phyloP scores from a whole-genome alignment of 2,113 vertebrate genomes.

The Amphiprion ocellaris region DNA sequence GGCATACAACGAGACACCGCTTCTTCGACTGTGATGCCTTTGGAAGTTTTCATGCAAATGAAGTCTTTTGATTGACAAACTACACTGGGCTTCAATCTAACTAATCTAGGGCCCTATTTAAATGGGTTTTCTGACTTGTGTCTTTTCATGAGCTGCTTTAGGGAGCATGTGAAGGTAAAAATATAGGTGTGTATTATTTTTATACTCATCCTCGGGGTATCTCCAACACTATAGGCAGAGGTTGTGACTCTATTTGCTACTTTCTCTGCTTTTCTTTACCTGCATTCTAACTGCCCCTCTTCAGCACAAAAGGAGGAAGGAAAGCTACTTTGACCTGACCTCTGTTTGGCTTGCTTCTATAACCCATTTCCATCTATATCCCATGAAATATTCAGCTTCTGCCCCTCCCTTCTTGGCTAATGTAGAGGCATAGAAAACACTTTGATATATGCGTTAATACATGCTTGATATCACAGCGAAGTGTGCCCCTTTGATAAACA shows the following conservation, averaged over 20 bases:
- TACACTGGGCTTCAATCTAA: background rate
- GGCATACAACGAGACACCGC: conserved; percentile 7
- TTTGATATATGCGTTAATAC: conserved; percentile 77
- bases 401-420: conserved; percentile 55
- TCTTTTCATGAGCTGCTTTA: conserved; percentile 16
- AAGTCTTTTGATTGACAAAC: background rate
- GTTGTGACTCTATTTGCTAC: conserved; percentile 38
- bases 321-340: conserved; percentile 50
- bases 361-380: conserved; percentile 51
- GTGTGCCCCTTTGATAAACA: conserved; percentile 79
- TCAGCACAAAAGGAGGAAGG: conserved; percentile 9
- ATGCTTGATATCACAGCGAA: conserved; percentile 69
- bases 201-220: conserved; percentile 16
- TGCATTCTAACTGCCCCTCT: conserved; percentile 2
- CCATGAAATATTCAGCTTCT: conserved; percentile 70
- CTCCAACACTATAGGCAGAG: background rate
- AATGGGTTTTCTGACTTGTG: background rate
- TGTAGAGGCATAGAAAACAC: conserved; percentile 37
- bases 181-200: conserved; percentile 41
- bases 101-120: background rate
- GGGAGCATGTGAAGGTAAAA: conserved; percentile 4
- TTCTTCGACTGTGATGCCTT: conserved; percentile 31
- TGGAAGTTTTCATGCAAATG: conserved; percentile 19
- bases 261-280: background rate
- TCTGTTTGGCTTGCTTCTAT: conserved; percentile 28